Percentiles rank a stretch among this genome's conserved stretches.
These are phyloP conservation scores for Linepithema humile DNA, from an alignment of 1,140 invertebrate genomes.

Conservation along the genomic window DNA sequence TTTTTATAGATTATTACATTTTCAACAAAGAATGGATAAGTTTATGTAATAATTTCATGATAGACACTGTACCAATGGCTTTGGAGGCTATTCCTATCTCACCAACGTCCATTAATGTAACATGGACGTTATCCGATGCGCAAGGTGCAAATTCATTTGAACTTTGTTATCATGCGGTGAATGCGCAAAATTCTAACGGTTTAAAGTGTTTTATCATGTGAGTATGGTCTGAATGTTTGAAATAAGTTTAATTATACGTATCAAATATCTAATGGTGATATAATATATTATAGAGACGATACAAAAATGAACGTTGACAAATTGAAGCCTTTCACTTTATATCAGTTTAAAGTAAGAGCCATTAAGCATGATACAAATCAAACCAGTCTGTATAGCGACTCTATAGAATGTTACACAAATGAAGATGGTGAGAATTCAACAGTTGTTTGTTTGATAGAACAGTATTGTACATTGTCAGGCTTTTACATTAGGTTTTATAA, in stretches of 20 bases:
- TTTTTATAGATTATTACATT: background rate
- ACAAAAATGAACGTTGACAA: slow-evolving; percentile 82
- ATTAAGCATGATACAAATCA: slow-evolving; percentile 79
- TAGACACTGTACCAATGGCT: slow-evolving; percentile 78
- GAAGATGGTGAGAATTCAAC: slow-evolving; percentile 82
- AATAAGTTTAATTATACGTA: slow-evolving; percentile 17
- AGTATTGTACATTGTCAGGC: background rate
- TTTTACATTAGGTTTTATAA: slow-evolving; percentile 15
- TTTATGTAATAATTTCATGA: slow-evolving; percentile 38
- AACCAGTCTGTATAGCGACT: slow-evolving; percentile 82
- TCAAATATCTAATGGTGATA: background rate
- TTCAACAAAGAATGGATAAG: background rate
- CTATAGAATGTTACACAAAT: slow-evolving; percentile 85
- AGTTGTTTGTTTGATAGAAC: background rate
- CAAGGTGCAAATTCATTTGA: slow-evolving; percentile 80
- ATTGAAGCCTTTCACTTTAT: slow-evolving; percentile 86
- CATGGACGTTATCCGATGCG: slow-evolving; percentile 80
- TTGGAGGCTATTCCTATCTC: slow-evolving; percentile 84
- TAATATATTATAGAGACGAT: slow-evolving; percentile 80
- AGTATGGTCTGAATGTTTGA: slow-evolving; percentile 62
- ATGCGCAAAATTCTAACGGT: slow-evolving; percentile 66
- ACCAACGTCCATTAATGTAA: slow-evolving; percentile 83
- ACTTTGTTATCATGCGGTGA: slow-evolving; percentile 84
- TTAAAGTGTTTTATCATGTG: slow-evolving; percentile 73
- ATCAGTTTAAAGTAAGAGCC: slow-evolving; percentile 86